Evolutionary conservation across 2,888 invertebrate species (phyloP), one percentile per base, ranked within the genome.

Genomic region (Margaritifera margaritifera): DNA sequence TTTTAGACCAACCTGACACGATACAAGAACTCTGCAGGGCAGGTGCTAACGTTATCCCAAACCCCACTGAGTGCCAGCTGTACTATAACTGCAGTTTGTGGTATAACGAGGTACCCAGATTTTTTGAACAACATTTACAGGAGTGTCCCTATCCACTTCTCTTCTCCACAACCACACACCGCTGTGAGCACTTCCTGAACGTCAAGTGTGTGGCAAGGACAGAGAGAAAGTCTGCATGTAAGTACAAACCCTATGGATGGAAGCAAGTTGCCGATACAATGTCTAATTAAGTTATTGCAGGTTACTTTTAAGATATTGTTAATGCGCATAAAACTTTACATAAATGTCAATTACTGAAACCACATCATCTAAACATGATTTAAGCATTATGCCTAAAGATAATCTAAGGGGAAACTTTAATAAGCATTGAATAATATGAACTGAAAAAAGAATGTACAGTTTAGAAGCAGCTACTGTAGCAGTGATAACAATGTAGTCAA

Each of bases 101-200:
- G 8, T 80, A 81, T 64, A 25, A 53, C 11, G 6, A 31, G 1
- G 51, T 79, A 20, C 76, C 77, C 0, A 60, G 63, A 4, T 72
- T 66, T 64, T 74, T 74, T 50, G 79, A 80, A 55, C 76, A 82
- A 62, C 68, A 78, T 58, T 42, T 80, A 53, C 68, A 66, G 66
- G 85, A 85, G 68, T 85, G 85, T 24, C 69, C 78, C 2, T 85
- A 85, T 66, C 85, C 85, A 1, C 72, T 79, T 62, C 71, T 81
- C 19, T 85, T 84, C 70, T 82, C 82, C 51, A 25, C 72, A 2
- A 64, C 69, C 18, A 81, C 84, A 0, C 69, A 69, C 50, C 62
- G 74, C 42, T 84, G 84, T 67, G 80, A 84, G 42, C 74, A 80
- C 54, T 85, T 84, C 66, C 81, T 81, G 51, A 72, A 80, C 1